phyloP scores from a whole-genome alignment of 2,888 invertebrate species.

The Drosophila neotestacea region DNA sequence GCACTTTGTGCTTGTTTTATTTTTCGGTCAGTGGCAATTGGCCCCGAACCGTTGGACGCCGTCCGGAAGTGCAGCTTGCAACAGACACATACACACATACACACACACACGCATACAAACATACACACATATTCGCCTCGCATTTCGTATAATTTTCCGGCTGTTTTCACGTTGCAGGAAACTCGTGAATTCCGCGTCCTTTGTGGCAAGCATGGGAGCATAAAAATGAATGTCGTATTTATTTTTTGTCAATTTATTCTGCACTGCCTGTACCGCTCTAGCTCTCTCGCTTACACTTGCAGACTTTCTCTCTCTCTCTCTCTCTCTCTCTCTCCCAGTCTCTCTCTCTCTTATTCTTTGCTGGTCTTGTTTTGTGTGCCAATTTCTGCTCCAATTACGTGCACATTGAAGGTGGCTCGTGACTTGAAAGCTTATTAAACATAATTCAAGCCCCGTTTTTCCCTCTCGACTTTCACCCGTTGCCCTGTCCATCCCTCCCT shows the following conservation, averaged over 20 bases:
- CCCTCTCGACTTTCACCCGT: neutral
- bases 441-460: slow-evolving; percentile 52
- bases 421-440: slow-evolving; percentile 62
- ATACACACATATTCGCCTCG: slow-evolving; percentile 2
- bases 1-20: slow-evolving; percentile 44
- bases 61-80: slow-evolving; percentile 61
- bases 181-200: slow-evolving; percentile 73
- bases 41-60: slow-evolving; percentile 49
- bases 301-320: neutral
- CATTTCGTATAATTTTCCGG: slow-evolving; percentile 78
- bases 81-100: slow-evolving; percentile 1
- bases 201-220: slow-evolving; percentile 45
- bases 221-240: slow-evolving; percentile 67
- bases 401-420: slow-evolving; percentile 48
- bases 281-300: neutral
- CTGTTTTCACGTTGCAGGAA: slow-evolving; percentile 76
- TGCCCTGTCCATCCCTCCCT: neutral
- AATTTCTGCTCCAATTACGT: slow-evolving; percentile 74
- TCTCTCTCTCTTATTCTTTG: neutral
- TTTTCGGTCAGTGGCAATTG: slow-evolving; percentile 70
- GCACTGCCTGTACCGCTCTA: neutral
- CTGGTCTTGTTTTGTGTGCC: slow-evolving; percentile 34
- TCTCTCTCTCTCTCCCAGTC: neutral
- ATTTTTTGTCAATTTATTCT: slow-evolving; percentile 22
- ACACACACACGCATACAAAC: slow-evolving; percentile 4